Conservation (phyloP, 2,797 vertebrate species). For the Capromys pilorides region DNA sequence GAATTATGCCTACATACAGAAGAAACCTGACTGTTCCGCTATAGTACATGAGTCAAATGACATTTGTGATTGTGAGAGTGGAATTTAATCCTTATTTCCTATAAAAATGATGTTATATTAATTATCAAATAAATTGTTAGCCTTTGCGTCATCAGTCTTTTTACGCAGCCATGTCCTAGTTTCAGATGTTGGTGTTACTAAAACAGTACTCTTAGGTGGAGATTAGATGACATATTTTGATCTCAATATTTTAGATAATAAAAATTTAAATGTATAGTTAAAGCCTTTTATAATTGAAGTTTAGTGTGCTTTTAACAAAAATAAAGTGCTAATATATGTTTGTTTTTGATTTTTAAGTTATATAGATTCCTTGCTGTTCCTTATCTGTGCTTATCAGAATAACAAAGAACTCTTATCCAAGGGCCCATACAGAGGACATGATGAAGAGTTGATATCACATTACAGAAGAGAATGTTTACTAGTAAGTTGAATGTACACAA, state of each 20-base stretch:
- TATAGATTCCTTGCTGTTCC: constrained; percentile 95
- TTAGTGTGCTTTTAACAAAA: constrained; percentile 13
- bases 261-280: background rate
- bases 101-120: background rate
- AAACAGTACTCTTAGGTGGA: background rate
- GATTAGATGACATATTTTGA: background rate
- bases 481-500: constrained; percentile 88
- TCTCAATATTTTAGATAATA: constrained; percentile 20
- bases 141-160: background rate
- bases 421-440: constrained; percentile 94
- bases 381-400: constrained; percentile 96
- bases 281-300: constrained; percentile 2
- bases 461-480: constrained; percentile 97
- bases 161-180: background rate
- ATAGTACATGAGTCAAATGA: background rate
- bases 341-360: constrained; percentile 88
- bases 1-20: background rate
- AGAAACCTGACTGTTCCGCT: background rate
- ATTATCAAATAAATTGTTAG: background rate
- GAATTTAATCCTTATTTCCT: background rate
- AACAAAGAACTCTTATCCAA: constrained; percentile 96
- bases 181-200: background rate
- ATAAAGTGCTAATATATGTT: constrained; percentile 79
- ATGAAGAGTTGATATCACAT: constrained; percentile 92
- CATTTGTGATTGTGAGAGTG: background rate